Conservation (phyloP, 1,140 invertebrate genomes). For the Pseudachorutes palmiensis region DNA sequence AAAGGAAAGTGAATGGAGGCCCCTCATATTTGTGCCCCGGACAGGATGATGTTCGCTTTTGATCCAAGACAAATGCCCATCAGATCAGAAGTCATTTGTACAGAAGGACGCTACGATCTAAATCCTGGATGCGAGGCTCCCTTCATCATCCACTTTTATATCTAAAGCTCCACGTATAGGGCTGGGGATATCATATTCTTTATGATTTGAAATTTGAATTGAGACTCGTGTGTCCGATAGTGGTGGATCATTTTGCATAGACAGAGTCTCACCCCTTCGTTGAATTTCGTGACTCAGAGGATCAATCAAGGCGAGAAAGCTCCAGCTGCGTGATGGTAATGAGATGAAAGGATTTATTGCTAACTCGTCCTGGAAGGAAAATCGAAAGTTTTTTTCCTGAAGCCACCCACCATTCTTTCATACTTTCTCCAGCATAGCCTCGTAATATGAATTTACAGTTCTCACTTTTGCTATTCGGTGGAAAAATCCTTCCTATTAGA, state of each 20-base stretch:
- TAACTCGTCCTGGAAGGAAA: neutral
- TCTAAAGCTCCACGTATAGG: too few species aligned
- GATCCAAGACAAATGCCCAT: neutral
- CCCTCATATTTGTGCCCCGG: too few species aligned
- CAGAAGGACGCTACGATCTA: too few species aligned
- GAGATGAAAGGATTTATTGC: slow-evolving; percentile 37
- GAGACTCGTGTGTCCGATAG: neutral
- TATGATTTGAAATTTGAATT: neutral
- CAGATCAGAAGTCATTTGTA: neutral
- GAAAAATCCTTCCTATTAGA: neutral
- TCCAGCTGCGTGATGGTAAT: slow-evolving; percentile 37
- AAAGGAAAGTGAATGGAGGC: too few species aligned
- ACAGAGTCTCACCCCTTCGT: neutral
- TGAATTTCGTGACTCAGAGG: slow-evolving; percentile 27
- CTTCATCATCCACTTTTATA: too few species aligned
- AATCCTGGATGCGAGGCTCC: too few species aligned
- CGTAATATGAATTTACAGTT: neutral
- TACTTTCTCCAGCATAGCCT: neutral
- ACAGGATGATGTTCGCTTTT: too few species aligned
- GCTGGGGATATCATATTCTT: neutral
- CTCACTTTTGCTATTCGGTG: neutral
- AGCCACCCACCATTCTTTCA: too few species aligned
- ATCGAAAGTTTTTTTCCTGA: neutral
- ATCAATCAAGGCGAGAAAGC: slow-evolving; percentile 35
- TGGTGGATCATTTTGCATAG: neutral